Percentiles rank a stretch among this genome's conserved stretches.
Conservation (phyloP, 2,888 invertebrate species). For the Hydroisotoma schaefferi region DNA sequence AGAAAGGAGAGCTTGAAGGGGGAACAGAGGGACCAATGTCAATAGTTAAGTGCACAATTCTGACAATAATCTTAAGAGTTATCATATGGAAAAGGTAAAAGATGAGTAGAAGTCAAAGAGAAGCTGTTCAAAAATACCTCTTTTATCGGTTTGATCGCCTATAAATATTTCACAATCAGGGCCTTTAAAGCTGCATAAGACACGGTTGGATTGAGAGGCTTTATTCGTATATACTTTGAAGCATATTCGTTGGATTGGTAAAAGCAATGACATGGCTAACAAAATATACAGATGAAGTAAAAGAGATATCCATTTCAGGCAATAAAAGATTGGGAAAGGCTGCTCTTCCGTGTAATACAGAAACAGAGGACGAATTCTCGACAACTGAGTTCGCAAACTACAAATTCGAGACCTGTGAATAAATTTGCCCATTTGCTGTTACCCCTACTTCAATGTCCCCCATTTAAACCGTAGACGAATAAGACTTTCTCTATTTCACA, state of each 20-base stretch:
- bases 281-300: too few species aligned
- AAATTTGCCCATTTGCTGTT: constrained; percentile 47
- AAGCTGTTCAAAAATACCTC: constrained; percentile 42
- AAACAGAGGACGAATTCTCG: constrained; percentile 39
- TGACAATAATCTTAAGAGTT: constrained; percentile 4
- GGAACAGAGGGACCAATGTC: background rate
- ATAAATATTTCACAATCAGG: constrained; percentile 50
- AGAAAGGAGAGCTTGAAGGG: background rate
- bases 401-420: constrained; percentile 49
- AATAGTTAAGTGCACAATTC: constrained; percentile 2
- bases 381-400: constrained; percentile 47
- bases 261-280: constrained; percentile 24
- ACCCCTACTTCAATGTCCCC: constrained; percentile 31
- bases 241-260: constrained; percentile 29
- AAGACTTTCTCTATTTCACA: constrained; percentile 43
- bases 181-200: constrained; percentile 30
- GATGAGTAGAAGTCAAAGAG: constrained; percentile 6
- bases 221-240: background rate
- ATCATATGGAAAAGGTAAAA: background rate
- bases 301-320: constrained; percentile 47
- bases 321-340: constrained; percentile 34
- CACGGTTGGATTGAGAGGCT: background rate
- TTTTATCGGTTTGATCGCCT: constrained; percentile 48
- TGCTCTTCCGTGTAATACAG: too few species aligned
- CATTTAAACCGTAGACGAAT: constrained; percentile 20